A percentile compares a stretch with the other conserved stretches of the same genome.
These are phyloP conservation scores for Excalfactoria chinensis DNA, from an alignment of 2,113 vertebrate species.

Conservation along the genomic window DNA sequence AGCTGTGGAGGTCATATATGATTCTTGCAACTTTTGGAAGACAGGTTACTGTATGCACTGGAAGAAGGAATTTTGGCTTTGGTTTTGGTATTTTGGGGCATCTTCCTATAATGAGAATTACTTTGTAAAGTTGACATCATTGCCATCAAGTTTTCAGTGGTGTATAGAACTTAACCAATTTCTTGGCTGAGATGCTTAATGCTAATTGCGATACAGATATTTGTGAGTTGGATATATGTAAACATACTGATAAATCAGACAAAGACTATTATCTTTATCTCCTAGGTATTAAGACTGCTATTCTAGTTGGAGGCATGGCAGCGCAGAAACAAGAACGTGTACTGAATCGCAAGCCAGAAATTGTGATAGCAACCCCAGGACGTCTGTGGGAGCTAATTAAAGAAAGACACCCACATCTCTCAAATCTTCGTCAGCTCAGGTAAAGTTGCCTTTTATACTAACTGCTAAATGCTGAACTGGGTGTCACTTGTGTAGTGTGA, in stretches of 20 bases:
- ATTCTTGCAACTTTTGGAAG: neutral
- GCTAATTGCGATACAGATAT: neutral
- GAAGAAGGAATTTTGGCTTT: neutral
- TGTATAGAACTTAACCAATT: neutral
- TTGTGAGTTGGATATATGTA: neutral
- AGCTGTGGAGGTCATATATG: neutral
- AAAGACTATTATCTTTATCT: neutral
- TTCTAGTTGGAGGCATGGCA: constrained; percentile 95
- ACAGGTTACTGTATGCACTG: neutral
- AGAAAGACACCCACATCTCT: constrained; percentile 89
- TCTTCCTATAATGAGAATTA: neutral
- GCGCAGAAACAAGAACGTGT: constrained; percentile 90
- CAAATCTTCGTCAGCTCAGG: constrained; percentile 88
- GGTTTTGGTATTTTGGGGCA: neutral
- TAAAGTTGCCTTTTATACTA: constrained; percentile 48
- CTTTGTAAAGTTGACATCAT: neutral
- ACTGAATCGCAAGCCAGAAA: constrained; percentile 89
- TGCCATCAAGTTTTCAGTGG: neutral
- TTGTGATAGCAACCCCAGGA: constrained; percentile 94
- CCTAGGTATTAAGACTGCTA: constrained; percentile 89
- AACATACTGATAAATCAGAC: neutral
- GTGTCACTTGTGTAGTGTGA: neutral
- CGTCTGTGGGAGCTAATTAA: constrained; percentile 94
- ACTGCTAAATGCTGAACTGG: neutral
- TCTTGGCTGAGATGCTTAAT: neutral